Percentiles rank a stretch among this genome's conserved stretches.
phyloP scores from a whole-genome alignment of 2,888 invertebrate genomes.

The Ryuthela nishihirai region DNA sequence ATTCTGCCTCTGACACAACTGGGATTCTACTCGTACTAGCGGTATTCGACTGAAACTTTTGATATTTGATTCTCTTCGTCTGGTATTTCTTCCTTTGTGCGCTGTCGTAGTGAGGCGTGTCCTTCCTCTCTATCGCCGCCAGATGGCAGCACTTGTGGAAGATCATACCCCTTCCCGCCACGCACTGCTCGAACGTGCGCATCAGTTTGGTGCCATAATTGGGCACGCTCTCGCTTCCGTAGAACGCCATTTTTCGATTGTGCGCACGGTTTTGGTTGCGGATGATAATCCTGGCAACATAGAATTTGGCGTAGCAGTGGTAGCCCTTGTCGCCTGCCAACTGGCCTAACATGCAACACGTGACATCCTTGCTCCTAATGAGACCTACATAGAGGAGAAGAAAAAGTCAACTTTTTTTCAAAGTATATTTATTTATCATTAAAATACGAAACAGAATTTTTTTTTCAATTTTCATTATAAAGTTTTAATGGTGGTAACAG shows the following conservation, averaged over 20 bases:
- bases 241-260: constrained; percentile 44
- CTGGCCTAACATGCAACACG: constrained; percentile 47
- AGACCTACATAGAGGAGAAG: constrained; percentile 5
- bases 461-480: no score
- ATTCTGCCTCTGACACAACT: no score
- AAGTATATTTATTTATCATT: not conserved
- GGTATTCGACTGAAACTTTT: no score
- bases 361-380: constrained; percentile 40
- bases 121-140: constrained; percentile 33
- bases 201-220: constrained; percentile 44
- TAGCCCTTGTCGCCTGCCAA: constrained; percentile 48
- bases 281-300: constrained; percentile 42
- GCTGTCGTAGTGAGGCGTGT: constrained; percentile 21
- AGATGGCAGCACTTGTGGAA: constrained; percentile 47
- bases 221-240: constrained; percentile 41
- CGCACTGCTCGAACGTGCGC: constrained; percentile 45
- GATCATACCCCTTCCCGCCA: constrained; percentile 40
- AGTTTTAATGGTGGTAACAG: no score
- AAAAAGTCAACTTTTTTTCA: not conserved
- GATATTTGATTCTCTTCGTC: no score
- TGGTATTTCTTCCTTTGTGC: constrained; percentile 18
- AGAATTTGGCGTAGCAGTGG: constrained; percentile 46
- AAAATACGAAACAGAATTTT: no score
- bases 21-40: no score
- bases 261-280: constrained; percentile 47